Evolutionary conservation across 2,113 vertebrate species (phyloP).

Genomic region (Cinclus mexicanus): DNA sequence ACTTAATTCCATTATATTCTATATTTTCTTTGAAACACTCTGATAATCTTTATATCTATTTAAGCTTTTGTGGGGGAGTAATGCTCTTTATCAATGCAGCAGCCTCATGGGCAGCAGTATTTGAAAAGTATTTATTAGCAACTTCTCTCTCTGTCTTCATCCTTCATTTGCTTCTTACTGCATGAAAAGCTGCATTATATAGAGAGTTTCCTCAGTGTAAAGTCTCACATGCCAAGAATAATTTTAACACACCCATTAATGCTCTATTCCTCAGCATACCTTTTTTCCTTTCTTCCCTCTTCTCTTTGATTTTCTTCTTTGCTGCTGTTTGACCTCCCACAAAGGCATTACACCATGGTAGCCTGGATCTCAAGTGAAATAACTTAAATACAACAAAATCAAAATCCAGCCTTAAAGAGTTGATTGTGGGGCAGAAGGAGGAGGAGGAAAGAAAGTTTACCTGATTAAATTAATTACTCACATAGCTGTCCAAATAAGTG

Average conservation of each 20-base stretch:
- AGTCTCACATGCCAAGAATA: not conserved
- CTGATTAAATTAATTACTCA: not conserved
- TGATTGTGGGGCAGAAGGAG: not conserved
- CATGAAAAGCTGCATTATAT: not conserved
- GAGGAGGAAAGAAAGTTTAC: not conserved
- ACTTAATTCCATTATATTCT: not conserved
- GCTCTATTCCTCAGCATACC: not conserved
- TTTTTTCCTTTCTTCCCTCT: not conserved
- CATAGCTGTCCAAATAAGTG: not conserved
- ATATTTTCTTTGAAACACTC: not conserved
- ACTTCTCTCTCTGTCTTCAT: not conserved
- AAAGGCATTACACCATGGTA: not conserved
- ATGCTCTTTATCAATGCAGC: not conserved
- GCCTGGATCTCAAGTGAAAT: not conserved
- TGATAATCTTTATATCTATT: not conserved
- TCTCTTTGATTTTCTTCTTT: not conserved
- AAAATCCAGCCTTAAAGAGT: not conserved
- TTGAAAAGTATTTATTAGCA: constrained; percentile 5
- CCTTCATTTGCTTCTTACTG: not conserved
- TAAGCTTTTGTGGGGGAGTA: not conserved
- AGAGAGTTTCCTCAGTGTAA: not conserved
- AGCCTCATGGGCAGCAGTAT: not conserved
- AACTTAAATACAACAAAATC: not conserved
- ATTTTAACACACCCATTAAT: not conserved
- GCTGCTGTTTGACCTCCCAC: not conserved